A percentile compares a stretch with the other conserved stretches of the same genome.
These are phyloP conservation scores for Neuroscelio doddi DNA, from an alignment of 2,888 invertebrate genomes.

Conservation along the genomic window DNA sequence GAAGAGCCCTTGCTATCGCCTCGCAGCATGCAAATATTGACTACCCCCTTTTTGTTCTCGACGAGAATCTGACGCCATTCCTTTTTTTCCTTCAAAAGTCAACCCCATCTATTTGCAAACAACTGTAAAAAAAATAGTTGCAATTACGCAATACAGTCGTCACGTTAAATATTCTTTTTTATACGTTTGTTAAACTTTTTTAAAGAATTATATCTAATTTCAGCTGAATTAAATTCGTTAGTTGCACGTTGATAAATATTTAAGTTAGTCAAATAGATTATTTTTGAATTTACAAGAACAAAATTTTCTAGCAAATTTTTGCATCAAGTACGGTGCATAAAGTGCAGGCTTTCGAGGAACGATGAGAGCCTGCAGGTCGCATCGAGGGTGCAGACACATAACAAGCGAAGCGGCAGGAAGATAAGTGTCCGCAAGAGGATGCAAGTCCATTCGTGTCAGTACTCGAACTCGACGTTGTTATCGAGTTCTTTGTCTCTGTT, in stretches of 20 bases:
- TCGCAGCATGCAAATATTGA: slow-evolving; percentile 70
- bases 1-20: slow-evolving; percentile 64
- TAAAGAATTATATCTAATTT: too few species aligned
- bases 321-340: slow-evolving; percentile 32
- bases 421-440: slow-evolving; percentile 43
- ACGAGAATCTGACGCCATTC: slow-evolving; percentile 23
- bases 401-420: slow-evolving; percentile 36
- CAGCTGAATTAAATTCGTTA: too few species aligned
- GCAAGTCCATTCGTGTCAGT: slow-evolving; percentile 25
- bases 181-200: too few species aligned
- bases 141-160: too few species aligned
- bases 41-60: slow-evolving; percentile 50
- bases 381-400: slow-evolving; percentile 45
- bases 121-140: not conserved
- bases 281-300: not conserved
- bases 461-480: slow-evolving; percentile 35
- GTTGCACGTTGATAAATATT: too few species aligned
- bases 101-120: not conserved
- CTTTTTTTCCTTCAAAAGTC: slow-evolving; percentile 3
- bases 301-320: slow-evolving; percentile 22
- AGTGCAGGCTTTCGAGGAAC: slow-evolving; percentile 35
- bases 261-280: not conserved
- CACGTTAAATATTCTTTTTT: too few species aligned
- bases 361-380: slow-evolving; percentile 39
- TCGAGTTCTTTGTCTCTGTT: slow-evolving; percentile 22